These are phyloP conservation scores for Psococerastis gibbosa DNA, from an alignment of 2,888 invertebrate genomes.

Conservation along the genomic window DNA sequence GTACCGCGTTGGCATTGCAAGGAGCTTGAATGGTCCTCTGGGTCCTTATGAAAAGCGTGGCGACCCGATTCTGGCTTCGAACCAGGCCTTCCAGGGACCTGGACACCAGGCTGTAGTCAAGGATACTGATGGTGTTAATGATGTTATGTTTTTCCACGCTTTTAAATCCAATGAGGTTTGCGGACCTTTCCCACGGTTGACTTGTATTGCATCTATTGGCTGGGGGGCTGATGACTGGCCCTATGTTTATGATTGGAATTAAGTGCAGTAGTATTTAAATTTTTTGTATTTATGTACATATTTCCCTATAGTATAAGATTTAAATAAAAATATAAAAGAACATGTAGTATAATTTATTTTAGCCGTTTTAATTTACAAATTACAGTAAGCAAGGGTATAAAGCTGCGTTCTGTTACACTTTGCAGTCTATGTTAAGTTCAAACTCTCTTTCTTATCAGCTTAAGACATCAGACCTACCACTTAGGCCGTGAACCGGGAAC, in stretches of 20 bases:
- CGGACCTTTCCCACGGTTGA: background rate
- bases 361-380: no score
- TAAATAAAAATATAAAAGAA: no score
- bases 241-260: background rate
- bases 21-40: background rate
- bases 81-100: background rate
- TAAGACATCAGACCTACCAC: no score
- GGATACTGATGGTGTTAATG: background rate
- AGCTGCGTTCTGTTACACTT: no score
- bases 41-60: slow-evolving; percentile 5
- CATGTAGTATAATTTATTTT: no score
- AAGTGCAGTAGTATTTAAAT: no score
- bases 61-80: background rate
- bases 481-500: no score
- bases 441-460: no score
- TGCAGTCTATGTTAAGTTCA: no score
- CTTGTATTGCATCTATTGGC: background rate
- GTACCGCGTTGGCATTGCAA: background rate
- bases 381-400: no score
- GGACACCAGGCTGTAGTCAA: background rate
- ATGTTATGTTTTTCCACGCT: background rate
- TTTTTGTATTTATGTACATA: no score
- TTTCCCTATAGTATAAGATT: no score
- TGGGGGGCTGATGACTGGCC: background rate
- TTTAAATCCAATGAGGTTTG: background rate